Conservation (phyloP, 2,888 invertebrate genomes). For the Axea sp. region DNA sequence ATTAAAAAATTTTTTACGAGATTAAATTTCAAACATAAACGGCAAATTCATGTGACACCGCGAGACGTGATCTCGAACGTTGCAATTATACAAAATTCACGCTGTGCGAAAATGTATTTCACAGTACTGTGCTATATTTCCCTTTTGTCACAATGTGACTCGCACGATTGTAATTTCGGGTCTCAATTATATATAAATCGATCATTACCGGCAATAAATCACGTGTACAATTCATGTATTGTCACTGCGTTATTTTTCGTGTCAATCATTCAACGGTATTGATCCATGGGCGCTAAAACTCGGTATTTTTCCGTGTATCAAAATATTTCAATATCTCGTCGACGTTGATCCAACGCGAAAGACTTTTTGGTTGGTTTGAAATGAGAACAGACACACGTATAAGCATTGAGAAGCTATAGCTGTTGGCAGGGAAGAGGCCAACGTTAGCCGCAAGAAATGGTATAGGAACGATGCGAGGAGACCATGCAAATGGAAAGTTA, state of each 20-base stretch:
- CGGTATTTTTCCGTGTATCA: constrained; percentile 64
- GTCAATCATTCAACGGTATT: constrained; percentile 54
- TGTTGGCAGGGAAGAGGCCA: constrained; percentile 49
- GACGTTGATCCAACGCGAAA: constrained; percentile 64
- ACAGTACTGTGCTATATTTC: too few species aligned
- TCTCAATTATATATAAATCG: too few species aligned
- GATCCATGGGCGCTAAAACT: constrained; percentile 19
- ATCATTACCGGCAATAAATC: constrained; percentile 14
- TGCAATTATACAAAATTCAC: too few species aligned
- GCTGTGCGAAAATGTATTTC: too few species aligned
- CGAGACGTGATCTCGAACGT: too few species aligned
- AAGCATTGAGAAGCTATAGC: constrained; percentile 42
- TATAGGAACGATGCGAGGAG: constrained; percentile 60
- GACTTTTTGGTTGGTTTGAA: constrained; percentile 58
- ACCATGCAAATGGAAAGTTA: constrained; percentile 78
- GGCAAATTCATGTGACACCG: too few species aligned
- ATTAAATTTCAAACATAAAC: too few species aligned
- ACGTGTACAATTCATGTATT: constrained; percentile 31
- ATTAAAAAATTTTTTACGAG: too few species aligned
- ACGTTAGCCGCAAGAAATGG: constrained; percentile 60
- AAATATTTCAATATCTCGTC: constrained; percentile 72
- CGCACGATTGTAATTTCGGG: too few species aligned
- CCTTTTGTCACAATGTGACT: constrained; percentile 5
- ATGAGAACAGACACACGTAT: constrained; percentile 42
- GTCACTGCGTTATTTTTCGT: constrained; percentile 43